Percentiles rank a stretch among this genome's conserved stretches.
phyloP scores from a whole-genome alignment of 2,888 invertebrate genomes.

The Athalia cordata region DNA sequence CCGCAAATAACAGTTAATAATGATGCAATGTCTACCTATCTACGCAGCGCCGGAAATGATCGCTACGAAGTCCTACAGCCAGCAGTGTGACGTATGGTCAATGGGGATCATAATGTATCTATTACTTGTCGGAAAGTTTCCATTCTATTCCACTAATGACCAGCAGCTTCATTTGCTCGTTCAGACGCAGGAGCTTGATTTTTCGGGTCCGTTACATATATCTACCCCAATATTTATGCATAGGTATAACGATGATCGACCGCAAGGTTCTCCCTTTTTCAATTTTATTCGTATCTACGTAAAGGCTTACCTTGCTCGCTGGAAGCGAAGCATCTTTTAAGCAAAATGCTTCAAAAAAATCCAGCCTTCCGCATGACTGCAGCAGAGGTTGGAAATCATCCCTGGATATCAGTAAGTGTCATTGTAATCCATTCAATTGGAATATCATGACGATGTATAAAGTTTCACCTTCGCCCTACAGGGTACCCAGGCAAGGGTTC shows the following conservation, averaged over 20 bases:
- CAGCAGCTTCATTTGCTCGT: conserved; percentile 66
- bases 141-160: conserved; percentile 68
- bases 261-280: background rate
- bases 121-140: conserved; percentile 71
- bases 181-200: conserved; percentile 64
- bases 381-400: conserved; percentile 74
- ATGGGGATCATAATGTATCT: conserved; percentile 77
- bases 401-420: conserved; percentile 68
- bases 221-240: background rate
- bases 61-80: conserved; percentile 75
- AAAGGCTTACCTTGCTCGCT: conserved; percentile 51
- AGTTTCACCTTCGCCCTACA: conserved; percentile 29
- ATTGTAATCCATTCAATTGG: background rate
- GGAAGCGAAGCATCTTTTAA: conserved; percentile 73
- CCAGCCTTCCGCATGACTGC: conserved; percentile 76
- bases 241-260: background rate
- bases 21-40: conserved; percentile 43
- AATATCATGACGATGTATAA: background rate
- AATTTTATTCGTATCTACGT: conserved; percentile 49
- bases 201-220: conserved; percentile 49
- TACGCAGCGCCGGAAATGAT: conserved; percentile 77
- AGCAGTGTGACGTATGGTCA: conserved; percentile 79
- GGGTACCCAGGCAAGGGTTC: conserved; percentile 47
- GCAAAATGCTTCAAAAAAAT: conserved; percentile 74
- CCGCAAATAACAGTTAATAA: background rate